Percentiles rank a stretch among this genome's conserved stretches.
These are phyloP conservation scores for Parotocinclus haroldoi DNA, from an alignment of 2,797 vertebrate genomes.

Conservation along the genomic window DNA sequence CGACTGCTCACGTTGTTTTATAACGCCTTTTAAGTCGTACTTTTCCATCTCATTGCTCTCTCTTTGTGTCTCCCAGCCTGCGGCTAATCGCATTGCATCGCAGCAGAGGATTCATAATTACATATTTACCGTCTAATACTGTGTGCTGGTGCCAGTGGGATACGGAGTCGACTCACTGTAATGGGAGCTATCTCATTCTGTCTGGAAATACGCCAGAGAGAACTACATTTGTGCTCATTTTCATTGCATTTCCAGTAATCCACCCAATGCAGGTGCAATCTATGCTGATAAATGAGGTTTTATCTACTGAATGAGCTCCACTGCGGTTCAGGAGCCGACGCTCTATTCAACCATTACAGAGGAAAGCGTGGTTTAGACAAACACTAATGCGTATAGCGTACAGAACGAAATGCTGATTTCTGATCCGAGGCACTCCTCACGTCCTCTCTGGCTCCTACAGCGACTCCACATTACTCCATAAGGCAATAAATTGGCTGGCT, in stretches of 20 bases:
- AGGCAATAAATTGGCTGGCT: conserved; percentile 24
- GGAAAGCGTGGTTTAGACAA: neutral
- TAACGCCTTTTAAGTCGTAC: conserved; percentile 16
- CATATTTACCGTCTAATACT: conserved; percentile 59
- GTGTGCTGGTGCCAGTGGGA: conserved; percentile 44
- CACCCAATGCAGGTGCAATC: conserved; percentile 23
- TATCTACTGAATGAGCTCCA: conserved; percentile 4
- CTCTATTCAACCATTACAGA: neutral
- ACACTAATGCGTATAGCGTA: neutral
- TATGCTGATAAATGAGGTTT: conserved; percentile 14
- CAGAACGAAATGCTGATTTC: conserved; percentile 28
- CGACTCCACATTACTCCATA: conserved; percentile 34
- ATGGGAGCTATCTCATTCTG: conserved; percentile 45
- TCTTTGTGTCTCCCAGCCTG: conserved; percentile 38
- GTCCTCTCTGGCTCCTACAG: conserved; percentile 15
- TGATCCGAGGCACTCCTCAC: conserved; percentile 15
- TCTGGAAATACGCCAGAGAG: conserved; percentile 21
- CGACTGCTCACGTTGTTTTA: conserved; percentile 20
- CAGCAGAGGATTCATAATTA: conserved; percentile 58
- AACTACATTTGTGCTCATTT: conserved; percentile 19
- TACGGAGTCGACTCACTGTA: conserved; percentile 47
- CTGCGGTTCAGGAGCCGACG: conserved; percentile 4
- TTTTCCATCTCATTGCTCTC: conserved; percentile 18
- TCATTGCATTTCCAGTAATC: conserved; percentile 24
- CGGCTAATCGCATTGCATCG: conserved; percentile 56